A percentile compares a stretch with the other conserved stretches of the same genome.
phyloP scores from a whole-genome alignment of 2,888 invertebrate species.

The Allacma fusca region DNA sequence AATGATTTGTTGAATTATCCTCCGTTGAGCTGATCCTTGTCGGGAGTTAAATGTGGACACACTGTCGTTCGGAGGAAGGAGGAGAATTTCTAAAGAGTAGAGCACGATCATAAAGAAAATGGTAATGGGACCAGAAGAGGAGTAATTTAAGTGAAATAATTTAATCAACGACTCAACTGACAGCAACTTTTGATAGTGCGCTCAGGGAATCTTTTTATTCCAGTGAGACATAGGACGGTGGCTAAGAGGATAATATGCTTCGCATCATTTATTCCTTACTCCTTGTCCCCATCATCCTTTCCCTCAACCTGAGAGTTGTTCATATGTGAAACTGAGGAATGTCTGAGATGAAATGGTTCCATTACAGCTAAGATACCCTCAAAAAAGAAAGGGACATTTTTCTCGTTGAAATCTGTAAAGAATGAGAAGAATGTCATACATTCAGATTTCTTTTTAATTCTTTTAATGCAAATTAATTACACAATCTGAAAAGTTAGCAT shows the following conservation, averaged over 20 bases:
- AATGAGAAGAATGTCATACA: no score
- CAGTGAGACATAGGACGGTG: conserved; percentile 45
- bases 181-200: conserved; percentile 42
- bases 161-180: conserved; percentile 42
- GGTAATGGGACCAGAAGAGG: conserved; percentile 35
- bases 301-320: conserved; percentile 15
- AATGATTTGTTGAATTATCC: conserved; percentile 1
- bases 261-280: conserved; percentile 41
- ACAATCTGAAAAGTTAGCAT: no score
- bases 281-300: conserved; percentile 32
- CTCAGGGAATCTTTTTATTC: conserved; percentile 34
- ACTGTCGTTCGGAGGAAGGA: no score
- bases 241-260: conserved; percentile 48
- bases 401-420: no score
- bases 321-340: no score
- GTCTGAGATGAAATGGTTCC: no score
- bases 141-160: conserved; percentile 46
- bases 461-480: not conserved
- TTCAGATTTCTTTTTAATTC: no score
- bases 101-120: not conserved
- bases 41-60: no score
- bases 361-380: no score
- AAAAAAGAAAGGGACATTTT: no score
- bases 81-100: not conserved
- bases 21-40: not conserved